Percentiles rank a stretch among this genome's conserved stretches.
Evolutionary conservation across 2,888 invertebrate species (phyloP).

Genomic region (Tigriopus californicus): DNA sequence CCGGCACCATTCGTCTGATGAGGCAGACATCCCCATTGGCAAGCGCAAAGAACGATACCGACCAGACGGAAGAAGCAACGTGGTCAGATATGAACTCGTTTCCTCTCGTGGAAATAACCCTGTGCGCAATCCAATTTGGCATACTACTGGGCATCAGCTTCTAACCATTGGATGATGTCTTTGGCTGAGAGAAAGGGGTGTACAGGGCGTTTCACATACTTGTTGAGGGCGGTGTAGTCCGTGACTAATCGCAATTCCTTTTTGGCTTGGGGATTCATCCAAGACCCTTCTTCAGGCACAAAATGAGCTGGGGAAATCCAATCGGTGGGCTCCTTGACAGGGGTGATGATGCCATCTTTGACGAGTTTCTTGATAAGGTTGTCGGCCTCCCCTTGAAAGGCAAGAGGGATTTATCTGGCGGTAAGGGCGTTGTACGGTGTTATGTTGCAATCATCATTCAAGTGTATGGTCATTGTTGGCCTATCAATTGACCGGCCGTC

Average conservation of each 20-base stretch:
- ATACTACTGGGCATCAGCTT: not conserved
- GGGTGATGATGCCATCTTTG: not conserved
- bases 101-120: slow-evolving; percentile 1
- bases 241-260: not conserved
- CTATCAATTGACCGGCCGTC: not conserved
- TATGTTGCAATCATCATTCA: not conserved
- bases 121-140: not conserved
- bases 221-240: too few species aligned
- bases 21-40: not conserved
- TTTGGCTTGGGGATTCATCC: too few species aligned
- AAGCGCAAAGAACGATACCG: not conserved
- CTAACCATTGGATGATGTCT: not conserved
- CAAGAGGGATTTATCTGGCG: not conserved
- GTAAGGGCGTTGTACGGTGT: not conserved
- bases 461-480: not conserved
- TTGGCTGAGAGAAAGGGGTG: too few species aligned
- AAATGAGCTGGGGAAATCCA: not conserved
- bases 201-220: too few species aligned
- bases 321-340: not conserved
- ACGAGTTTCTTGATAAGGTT: too few species aligned
- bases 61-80: not conserved
- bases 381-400: too few species aligned
- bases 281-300: not conserved
- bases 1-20: not conserved
- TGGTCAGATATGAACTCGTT: not conserved